Conservation (phyloP, 2,113 vertebrate species). For the Paramisgurnus dabryanus region DNA sequence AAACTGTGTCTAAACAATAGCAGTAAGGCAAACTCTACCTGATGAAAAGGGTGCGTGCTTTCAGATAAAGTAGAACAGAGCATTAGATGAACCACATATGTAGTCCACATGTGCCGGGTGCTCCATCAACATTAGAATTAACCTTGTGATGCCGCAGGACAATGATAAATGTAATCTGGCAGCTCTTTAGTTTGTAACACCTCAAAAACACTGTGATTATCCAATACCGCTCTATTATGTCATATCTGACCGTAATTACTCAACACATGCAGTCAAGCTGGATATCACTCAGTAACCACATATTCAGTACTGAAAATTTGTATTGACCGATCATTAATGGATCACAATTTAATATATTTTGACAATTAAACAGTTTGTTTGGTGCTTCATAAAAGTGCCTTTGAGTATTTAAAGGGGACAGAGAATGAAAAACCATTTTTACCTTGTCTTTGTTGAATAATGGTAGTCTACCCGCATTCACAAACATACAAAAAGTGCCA, state of each 20-base stretch:
- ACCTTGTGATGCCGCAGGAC: slow-evolving; percentile 1
- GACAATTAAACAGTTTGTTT: too few relatives aligned
- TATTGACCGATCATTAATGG: not conserved
- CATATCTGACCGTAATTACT: not conserved
- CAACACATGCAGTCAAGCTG: not conserved
- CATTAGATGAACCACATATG: slow-evolving; percentile 9
- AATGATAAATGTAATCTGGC: slow-evolving; percentile 19
- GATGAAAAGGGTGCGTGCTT: not conserved
- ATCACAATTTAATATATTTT: too few relatives aligned
- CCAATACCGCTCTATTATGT: slow-evolving; percentile 16
- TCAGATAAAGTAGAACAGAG: not conserved
- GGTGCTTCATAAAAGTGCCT: too few relatives aligned
- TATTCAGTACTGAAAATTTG: not conserved
- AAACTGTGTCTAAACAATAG: not conserved
- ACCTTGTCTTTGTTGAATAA: too few relatives aligned
- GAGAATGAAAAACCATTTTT: too few relatives aligned
- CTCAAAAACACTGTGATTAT: slow-evolving; percentile 15
- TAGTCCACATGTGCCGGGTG: not conserved
- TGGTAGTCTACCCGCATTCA: too few relatives aligned
- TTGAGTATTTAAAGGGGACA: too few relatives aligned
- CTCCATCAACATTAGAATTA: slow-evolving; percentile 12
- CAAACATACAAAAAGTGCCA: too few relatives aligned
- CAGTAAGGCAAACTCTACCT: not conserved
- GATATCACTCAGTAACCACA: not conserved
- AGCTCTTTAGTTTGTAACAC: slow-evolving; percentile 21